A percentile compares a stretch with the other conserved stretches of the same genome.
Conservation (phyloP, 2,113 vertebrate species). For the Actenoides lindsayi region DNA sequence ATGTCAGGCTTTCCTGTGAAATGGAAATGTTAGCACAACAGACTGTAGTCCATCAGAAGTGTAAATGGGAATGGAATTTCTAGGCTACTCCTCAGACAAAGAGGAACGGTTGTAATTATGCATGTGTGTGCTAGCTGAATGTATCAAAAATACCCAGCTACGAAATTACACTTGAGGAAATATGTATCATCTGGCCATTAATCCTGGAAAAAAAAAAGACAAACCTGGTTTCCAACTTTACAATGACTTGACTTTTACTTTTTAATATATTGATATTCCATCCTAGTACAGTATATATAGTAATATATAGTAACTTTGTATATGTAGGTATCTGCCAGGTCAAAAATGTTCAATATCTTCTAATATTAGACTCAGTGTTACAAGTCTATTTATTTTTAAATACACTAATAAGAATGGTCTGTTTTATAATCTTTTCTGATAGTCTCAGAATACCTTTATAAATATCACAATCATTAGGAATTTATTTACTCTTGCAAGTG, state of each 20-base stretch:
- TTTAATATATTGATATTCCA: background rate
- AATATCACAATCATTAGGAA: too few relatives aligned
- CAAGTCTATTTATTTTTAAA: too few relatives aligned
- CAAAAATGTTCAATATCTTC: too few relatives aligned
- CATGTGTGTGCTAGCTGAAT: background rate
- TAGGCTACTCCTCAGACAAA: background rate
- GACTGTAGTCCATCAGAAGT: background rate
- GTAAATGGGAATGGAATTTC: background rate
- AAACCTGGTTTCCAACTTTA: background rate
- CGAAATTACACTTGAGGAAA: background rate
- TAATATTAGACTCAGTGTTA: too few relatives aligned
- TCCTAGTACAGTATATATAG: background rate
- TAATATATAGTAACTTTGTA: background rate
- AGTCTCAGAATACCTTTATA: too few relatives aligned
- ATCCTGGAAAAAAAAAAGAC: background rate
- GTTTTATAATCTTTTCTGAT: too few relatives aligned
- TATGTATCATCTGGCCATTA: background rate
- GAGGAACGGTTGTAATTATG: background rate
- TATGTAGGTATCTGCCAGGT: too few relatives aligned
- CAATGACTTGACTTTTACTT: background rate
- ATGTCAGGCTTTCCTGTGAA: background rate
- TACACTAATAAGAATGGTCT: too few relatives aligned
- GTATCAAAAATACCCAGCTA: background rate
- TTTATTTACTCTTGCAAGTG: too few relatives aligned
- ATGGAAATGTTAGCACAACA: background rate